Base-by-base conservation (phyloP, 2,888 invertebrate genomes). In the Cremastobaeus sp. region DNA sequence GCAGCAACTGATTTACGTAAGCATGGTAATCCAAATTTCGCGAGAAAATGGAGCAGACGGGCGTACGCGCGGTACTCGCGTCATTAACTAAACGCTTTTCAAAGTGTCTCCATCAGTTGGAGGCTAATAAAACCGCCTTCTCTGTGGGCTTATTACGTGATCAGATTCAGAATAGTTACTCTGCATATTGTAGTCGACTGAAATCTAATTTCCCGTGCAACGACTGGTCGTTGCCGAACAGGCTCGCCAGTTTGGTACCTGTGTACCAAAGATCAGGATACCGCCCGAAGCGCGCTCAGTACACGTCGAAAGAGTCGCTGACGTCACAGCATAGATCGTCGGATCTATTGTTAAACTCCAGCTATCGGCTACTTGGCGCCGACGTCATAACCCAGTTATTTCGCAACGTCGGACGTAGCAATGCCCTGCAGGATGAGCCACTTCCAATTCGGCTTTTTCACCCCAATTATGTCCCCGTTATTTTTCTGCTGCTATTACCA, bases 341-440 rank as follows among this genome's bases (percentile, higher is more conserved):
- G 69, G 66, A 73, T 77, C 77, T 76, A 76, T 76, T 76, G 76
- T 76, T 74, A 71, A 76, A 69, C 74, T 54, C 72, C 59, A 50
- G 69, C 76, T 73, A 75, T 69, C 69, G 79, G 78, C 79, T 79
- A 76, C 76, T 78, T 76, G 76, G 77, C 79, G 77, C 75, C 79
- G 77, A 81, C 81, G 81, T 82, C 82, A 81, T 82, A 82, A 82
- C 82, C 82, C 76, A 82, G 81, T 82, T 82, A 80, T 69, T 72
- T 72, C 72, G 73, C 52, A 68, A 69, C 60, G 74, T 66, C 55
- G 65, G 54, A 57, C 55, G 68, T 65, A 64, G 65, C 76, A 66
- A 73, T 69, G 70, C 65, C 73, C 73, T 43, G 65, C 60, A 73
- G 66, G 66, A 72, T 55, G 66, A 52, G 62, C 54, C 60, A 60